Percentiles rank a stretch among this genome's conserved stretches.
Conservation (phyloP, 2,113 vertebrate genomes). For the Pipa parva region DNA sequence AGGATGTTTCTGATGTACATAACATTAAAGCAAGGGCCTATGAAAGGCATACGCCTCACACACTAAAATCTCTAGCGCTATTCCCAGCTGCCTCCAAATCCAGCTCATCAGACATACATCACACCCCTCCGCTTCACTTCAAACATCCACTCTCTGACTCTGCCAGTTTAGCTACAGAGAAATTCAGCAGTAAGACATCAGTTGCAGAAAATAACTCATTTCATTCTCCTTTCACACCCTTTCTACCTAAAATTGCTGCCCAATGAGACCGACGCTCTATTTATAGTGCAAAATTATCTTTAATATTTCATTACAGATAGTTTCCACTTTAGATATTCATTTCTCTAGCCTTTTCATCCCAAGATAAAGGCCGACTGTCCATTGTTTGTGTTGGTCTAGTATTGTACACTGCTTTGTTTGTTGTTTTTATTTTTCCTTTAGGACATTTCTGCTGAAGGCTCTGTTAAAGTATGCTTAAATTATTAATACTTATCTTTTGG, state of each 20-base stretch:
- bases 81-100: conserved; percentile 26
- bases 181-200: conserved; percentile 19
- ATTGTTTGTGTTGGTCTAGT: background rate
- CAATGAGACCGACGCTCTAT: background rate
- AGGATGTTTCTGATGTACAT: conserved; percentile 27
- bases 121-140: conserved; percentile 22
- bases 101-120: conserved; percentile 26
- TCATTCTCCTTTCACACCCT: conserved; percentile 4
- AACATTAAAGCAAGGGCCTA: conserved; percentile 38
- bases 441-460: too few species aligned
- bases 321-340: background rate
- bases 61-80: conserved; percentile 20
- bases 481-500: too few species aligned
- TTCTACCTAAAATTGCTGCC: background rate
- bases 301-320: background rate
- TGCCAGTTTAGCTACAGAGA: conserved; percentile 24
- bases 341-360: background rate
- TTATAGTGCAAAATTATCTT: background rate
- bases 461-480: too few species aligned
- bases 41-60: conserved; percentile 29
- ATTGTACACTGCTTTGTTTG: background rate
- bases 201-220: conserved; percentile 7
- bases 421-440: background rate
- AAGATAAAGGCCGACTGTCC: background rate
- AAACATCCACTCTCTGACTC: conserved; percentile 15